A percentile compares a stretch with the other conserved stretches of the same genome.
These are phyloP conservation scores for Frankliniella fusca DNA, from an alignment of 2,888 invertebrate species.

Conservation along the genomic window DNA sequence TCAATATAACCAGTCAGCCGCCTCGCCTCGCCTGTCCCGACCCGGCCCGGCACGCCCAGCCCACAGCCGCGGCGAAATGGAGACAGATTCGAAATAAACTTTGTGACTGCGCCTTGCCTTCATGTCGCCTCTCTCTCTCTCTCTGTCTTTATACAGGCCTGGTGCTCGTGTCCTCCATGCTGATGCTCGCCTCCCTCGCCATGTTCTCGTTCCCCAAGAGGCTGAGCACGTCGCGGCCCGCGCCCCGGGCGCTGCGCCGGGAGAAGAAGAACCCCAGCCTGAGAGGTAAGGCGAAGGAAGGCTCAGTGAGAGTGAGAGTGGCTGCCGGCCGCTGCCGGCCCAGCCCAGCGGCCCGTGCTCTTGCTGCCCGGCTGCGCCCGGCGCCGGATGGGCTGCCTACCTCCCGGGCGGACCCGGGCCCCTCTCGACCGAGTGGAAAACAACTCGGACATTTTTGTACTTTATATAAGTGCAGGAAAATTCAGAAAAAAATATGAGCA, in stretches of 20 bases:
- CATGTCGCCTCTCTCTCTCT: neutral
- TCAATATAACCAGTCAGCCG: too few relatives aligned
- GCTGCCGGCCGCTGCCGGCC: neutral
- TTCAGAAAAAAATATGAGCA: too few relatives aligned
- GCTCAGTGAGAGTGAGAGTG: neutral
- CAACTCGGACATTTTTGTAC: too few relatives aligned
- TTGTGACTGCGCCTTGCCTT: neutral
- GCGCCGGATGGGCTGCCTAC: neutral
- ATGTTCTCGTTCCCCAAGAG: constrained; percentile 89
- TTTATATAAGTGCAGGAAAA: too few relatives aligned
- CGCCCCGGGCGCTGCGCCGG: constrained; percentile 12
- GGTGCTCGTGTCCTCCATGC: constrained; percentile 76
- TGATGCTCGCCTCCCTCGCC: constrained; percentile 75
- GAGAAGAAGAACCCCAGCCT: constrained; percentile 49
- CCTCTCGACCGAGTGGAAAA: too few relatives aligned
- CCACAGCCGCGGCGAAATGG: too few relatives aligned
- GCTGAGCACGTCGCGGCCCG: constrained; percentile 48
- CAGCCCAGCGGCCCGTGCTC: neutral
- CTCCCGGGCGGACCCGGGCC: neutral
- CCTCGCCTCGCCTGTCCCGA: too few relatives aligned
- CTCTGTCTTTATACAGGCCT: constrained; percentile 56
- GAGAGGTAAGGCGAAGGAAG: constrained; percentile 40
- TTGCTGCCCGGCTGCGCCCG: neutral
- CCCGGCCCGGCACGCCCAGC: too few relatives aligned
- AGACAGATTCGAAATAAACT: too few relatives aligned